These are phyloP conservation scores for Sorex fumeus DNA, from an alignment of 2,113 vertebrate species.

Conservation along the genomic window DNA sequence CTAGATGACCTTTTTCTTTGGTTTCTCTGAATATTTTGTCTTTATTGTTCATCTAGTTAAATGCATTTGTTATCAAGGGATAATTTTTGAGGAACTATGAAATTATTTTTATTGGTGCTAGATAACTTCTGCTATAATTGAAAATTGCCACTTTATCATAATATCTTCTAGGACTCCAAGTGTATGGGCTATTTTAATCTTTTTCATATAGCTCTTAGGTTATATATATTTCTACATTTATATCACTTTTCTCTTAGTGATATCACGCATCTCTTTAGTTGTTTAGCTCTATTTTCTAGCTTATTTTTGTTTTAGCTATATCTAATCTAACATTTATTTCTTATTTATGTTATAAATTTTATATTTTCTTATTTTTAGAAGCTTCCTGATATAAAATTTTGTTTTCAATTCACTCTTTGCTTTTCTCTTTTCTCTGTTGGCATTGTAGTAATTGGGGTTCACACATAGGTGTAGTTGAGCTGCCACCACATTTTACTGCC, in stretches of 20 bases:
- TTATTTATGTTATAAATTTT: no score
- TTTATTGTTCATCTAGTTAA: neutral
- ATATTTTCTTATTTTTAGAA: no score
- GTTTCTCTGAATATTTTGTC: neutral
- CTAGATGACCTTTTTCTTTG: neutral
- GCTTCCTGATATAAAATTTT: no score
- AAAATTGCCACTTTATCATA: neutral
- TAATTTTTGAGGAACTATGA: neutral
- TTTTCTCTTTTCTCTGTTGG: no score
- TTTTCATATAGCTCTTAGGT: neutral
- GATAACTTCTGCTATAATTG: neutral
- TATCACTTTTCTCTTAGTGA: neutral
- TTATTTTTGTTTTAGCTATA: constrained; percentile 33
- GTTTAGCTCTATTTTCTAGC: neutral
- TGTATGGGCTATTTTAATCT: neutral
- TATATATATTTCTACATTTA: neutral
- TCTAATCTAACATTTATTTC: neutral
- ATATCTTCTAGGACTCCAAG: neutral
- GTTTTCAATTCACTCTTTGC: no score
- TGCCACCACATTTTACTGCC: no score
- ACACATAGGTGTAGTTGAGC: neutral
- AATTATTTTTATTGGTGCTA: neutral
- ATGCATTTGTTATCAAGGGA: neutral
- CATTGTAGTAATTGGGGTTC: no score
- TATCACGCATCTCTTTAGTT: neutral